Base-by-base conservation (phyloP, 2,888 invertebrate species). In the Argyresthia goedartella region DNA sequence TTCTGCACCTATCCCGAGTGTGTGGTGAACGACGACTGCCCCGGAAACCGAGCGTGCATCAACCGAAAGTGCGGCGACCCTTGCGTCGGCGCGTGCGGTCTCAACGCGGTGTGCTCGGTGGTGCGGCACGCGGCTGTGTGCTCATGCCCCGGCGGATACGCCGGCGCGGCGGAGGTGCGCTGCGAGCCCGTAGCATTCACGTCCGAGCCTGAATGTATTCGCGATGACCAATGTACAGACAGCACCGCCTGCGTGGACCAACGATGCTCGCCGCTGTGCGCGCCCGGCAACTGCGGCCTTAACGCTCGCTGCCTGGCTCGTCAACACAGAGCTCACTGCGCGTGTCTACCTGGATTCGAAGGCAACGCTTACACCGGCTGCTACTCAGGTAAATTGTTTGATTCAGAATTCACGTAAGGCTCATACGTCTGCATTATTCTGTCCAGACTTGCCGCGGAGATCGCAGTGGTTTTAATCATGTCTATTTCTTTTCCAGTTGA, bases 61-160 rank as follows among this genome's bases (percentile, higher is more conserved):
- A 91, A 91, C 54, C 93, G 94, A 65, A 94, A 93, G 76, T 97
- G 96, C 66, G 84, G 90, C 55, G 94, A 96, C 76, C 95, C 96
- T 45, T 95, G 95, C 68, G 87, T 91, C 25, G 92, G 91, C 60
- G 91, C 94, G 16, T 96, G 96, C 65, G 96, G 96, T 42, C 69
- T 94, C 1, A 95, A 96, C 70, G 94, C 96, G 1, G 87, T 96
- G 36, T 97, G 97, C 64, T 92, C 92, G 59, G 92, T 80, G 15
- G 71, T 87, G 4, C 71, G 87, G 58, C 95, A 96, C 71, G 91
- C 92, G 56, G 92, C 95, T 0, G 87, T 94, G 11, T 97, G 97
- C 67, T 91, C 92, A 0, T 97, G 96, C 70, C 95, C 95, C 25
- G 64, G 59, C 42, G 93, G 92, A 51, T 95, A 92, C 68, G 89